These are phyloP conservation scores for Drosophila monieri DNA, from an alignment of 2,888 invertebrate genomes.

Conservation along the genomic window DNA sequence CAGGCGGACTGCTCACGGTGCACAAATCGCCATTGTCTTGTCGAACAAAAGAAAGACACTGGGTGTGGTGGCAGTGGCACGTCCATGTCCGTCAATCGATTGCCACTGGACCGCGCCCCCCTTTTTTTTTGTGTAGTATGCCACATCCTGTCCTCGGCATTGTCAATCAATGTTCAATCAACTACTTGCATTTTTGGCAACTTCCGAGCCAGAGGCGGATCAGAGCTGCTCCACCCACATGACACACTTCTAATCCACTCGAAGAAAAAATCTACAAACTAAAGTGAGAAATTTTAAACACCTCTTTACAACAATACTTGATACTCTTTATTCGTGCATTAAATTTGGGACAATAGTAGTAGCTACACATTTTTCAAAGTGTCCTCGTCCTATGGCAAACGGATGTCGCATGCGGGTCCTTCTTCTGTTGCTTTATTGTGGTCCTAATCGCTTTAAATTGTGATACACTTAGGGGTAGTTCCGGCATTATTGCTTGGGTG, in stretches of 20 bases:
- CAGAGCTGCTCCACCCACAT: slow-evolving; percentile 53
- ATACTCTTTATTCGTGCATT: no score
- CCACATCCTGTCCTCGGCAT: slow-evolving; percentile 21
- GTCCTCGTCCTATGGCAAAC: slow-evolving; percentile 23
- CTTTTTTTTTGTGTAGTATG: background rate
- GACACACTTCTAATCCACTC: slow-evolving; percentile 42
- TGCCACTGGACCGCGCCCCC: slow-evolving; percentile 55
- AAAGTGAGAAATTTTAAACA: no score
- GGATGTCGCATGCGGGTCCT: slow-evolving; percentile 73
- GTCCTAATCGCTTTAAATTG: slow-evolving; percentile 76
- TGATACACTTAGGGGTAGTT: slow-evolving; percentile 62
- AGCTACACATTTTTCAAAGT: slow-evolving; percentile 4
- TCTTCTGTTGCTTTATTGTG: slow-evolving; percentile 51
- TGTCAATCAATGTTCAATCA: slow-evolving; percentile 77
- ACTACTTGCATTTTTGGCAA: slow-evolving; percentile 67
- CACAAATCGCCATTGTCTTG: slow-evolving; percentile 62
- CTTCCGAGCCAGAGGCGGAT: slow-evolving; percentile 50
- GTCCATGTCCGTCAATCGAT: slow-evolving; percentile 55
- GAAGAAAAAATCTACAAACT: background rate
- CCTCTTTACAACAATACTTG: no score
- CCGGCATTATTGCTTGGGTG: slow-evolving; percentile 70
- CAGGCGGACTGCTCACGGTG: slow-evolving; percentile 32
- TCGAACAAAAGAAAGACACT: slow-evolving; percentile 50
- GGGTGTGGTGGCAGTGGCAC: slow-evolving; percentile 22
- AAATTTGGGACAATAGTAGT: background rate